Base-by-base conservation (phyloP, 2,888 invertebrate genomes). In the Craniophora ligustri region DNA sequence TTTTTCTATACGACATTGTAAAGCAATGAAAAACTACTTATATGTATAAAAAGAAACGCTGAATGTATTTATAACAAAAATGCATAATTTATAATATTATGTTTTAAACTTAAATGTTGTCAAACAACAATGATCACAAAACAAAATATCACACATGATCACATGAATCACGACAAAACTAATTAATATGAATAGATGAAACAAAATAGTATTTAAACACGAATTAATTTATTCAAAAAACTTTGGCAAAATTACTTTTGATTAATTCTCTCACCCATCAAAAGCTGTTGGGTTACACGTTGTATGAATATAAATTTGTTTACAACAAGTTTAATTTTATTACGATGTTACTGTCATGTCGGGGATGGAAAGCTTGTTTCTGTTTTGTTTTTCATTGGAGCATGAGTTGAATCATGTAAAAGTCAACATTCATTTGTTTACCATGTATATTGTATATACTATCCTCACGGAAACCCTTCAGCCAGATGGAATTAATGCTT, bases 281-380 rank as follows among this genome's bases (percentile, higher is more conserved):
- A 32, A 32, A 32, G 4, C 10, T 16, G 10, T 13, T 16, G 5
- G 16, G 15, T n/a, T n/a, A 15, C 16, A n/a, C 16, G 31, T 5
- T 31, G 32, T 32, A 5, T 32, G 15, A 32, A 32, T 32, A 32
- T 32, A 15, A 32, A 32, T 32, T 32, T 32, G 35, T 19, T 35
- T 35, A 26, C 26, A 26, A 26, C 26, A n/a, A 26, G 3, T n/a
- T n/a, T 4, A 1, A 4, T n/a, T 23, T 23, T 23, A 23, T 23
- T 26, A n/a, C n/a, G n/a, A n/a, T n/a, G n/a, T 26, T n/a, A n/a
- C 10, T 26, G 26, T 23, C 10, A 23, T 26, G 26, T 4, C n/a
- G 10, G 26, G n/a, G 26, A 26, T 26, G 26, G n/a, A 26, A 26
- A n/a, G 26, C 26, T n/a, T n/a, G n/a, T n/a, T n/a, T n/a, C n/a